Evolutionary conservation across 2,888 invertebrate genomes (phyloP).

Genomic region (Cryptops parisi): DNA sequence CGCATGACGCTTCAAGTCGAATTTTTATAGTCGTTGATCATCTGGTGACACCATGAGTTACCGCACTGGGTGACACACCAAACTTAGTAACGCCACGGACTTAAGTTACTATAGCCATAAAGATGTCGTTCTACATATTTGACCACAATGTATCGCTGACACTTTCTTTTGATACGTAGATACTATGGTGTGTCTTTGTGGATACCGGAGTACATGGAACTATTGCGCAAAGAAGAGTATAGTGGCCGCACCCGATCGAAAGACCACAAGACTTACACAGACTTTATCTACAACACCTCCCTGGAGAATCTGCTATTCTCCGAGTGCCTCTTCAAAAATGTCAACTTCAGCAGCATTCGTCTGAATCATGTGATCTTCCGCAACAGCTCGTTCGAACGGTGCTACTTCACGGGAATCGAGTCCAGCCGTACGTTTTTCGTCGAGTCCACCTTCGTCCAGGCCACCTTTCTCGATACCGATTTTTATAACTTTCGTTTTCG

Average conservation of each 20-base stretch:
- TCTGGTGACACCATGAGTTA: too few species aligned
- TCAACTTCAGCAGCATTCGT: slow-evolving; percentile 50
- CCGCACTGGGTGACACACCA: too few species aligned
- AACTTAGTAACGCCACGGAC: too few species aligned
- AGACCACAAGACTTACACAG: slow-evolving; percentile 25
- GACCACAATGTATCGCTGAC: not conserved
- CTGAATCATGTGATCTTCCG: slow-evolving; percentile 55
- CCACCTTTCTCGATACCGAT: slow-evolving; percentile 55
- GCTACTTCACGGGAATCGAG: slow-evolving; percentile 53
- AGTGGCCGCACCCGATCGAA: slow-evolving; percentile 19
- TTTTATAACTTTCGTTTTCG: slow-evolving; percentile 38
- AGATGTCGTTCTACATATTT: too few species aligned
- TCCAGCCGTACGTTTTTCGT: slow-evolving; percentile 52
- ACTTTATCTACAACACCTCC: slow-evolving; percentile 47
- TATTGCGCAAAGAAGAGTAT: slow-evolving; percentile 32
- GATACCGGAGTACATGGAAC: slow-evolving; percentile 41
- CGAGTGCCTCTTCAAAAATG: slow-evolving; percentile 45
- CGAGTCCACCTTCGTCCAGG: slow-evolving; percentile 42
- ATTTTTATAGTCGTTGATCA: too few species aligned
- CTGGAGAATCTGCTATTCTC: slow-evolving; percentile 49
- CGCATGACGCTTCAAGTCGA: too few species aligned
- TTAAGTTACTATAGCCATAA: too few species aligned
- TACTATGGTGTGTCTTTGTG: slow-evolving; percentile 43
- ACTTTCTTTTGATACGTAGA: slow-evolving; percentile 26
- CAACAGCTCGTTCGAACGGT: slow-evolving; percentile 52